Evolutionary conservation across 30 jellyfish, hydroid and myxozoan genomes (phyloP), one percentile per base, ranked within the genome.

Genomic region (Chironex yamaguchii): DNA sequence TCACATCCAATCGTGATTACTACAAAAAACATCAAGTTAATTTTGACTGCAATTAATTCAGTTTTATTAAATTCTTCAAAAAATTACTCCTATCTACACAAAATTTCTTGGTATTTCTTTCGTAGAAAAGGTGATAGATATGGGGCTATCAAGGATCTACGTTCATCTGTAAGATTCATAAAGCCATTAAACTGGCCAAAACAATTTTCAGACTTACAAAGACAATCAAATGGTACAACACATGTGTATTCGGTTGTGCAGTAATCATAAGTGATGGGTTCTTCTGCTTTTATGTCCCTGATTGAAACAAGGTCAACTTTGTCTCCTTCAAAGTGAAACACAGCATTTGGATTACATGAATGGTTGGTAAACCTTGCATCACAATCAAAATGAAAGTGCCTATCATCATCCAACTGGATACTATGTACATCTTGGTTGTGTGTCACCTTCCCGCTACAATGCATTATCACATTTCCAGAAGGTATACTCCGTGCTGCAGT

Each of bases 261-360:
- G 67, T 67, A 67, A 67, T 67, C 31, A 29, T 17, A n/a, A 17
- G 80, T 67, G 9, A 67, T 29, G 12, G 20, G 67, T 20, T 20
- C 9, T 4, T 31, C 80, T 20, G 80, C 67, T 4, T n/a, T 29
- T 20, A 67, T 67, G 22, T 67, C 80, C 29, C 22, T 4, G 12
- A 17, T 29, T 2, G 80, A 66, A 17, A 67, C 80, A 20, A 67
- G 3, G 17, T 4, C 23, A 67, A 20, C 23, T 6, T 67, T 31
- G 17, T 29, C 67, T 17, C 17, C 17, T 17, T 9, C 9, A 22
- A 2, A 29, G 9, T 20, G 12, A 23, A 67, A 6, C 3, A 31
- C 67, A 23, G 80, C 31, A 29, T 67, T 67, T 67, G 80, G 69
- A 29, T 67, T 22, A 29, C 80, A 67, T n/a, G 80, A 67, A 31